phyloP scores from a whole-genome alignment of 1,140 invertebrate species.

The Trialeurodes vaporariorum region DNA sequence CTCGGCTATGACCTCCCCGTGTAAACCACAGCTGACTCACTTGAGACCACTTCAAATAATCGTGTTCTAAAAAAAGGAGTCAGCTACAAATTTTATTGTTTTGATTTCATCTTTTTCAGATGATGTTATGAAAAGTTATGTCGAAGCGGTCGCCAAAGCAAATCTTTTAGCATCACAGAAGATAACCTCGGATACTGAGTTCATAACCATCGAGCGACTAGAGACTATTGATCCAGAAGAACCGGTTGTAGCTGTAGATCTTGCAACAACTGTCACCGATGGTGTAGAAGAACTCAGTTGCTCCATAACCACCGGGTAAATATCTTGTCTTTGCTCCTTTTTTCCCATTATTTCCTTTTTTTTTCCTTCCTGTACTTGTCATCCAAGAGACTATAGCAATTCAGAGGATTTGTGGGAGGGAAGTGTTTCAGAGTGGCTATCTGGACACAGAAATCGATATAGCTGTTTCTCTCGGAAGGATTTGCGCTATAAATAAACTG shows the following conservation, averaged over 20 bases:
- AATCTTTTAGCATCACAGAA: conserved; percentile 14
- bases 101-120: conserved; percentile 12
- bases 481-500: too few relatives aligned
- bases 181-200: conserved; percentile 9
- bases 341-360: too few relatives aligned
- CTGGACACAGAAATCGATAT: too few relatives aligned
- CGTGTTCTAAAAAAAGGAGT: too few relatives aligned
- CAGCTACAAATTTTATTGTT: too few relatives aligned
- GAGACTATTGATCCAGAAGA: conserved; percentile 9
- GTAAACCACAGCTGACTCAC: too few relatives aligned
- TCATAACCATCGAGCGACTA: conserved; percentile 10
- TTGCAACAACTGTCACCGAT: conserved; percentile 14
- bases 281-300: conserved; percentile 19
- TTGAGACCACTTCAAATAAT: too few relatives aligned
- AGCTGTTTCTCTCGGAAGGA: too few relatives aligned
- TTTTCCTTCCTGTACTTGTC: background rate
- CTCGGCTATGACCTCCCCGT: too few relatives aligned
- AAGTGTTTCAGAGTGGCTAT: too few relatives aligned
- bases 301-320: conserved; percentile 11
- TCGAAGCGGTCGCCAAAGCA: conserved; percentile 17
- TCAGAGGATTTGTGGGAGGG: too few relatives aligned
- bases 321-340: too few relatives aligned
- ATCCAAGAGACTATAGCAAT: conserved; percentile 1
- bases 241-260: conserved; percentile 10
- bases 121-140: conserved; percentile 16